Evolutionary conservation across 2,797 vertebrate species (phyloP).

Genomic region (Phyllotis vaccarum): DNA sequence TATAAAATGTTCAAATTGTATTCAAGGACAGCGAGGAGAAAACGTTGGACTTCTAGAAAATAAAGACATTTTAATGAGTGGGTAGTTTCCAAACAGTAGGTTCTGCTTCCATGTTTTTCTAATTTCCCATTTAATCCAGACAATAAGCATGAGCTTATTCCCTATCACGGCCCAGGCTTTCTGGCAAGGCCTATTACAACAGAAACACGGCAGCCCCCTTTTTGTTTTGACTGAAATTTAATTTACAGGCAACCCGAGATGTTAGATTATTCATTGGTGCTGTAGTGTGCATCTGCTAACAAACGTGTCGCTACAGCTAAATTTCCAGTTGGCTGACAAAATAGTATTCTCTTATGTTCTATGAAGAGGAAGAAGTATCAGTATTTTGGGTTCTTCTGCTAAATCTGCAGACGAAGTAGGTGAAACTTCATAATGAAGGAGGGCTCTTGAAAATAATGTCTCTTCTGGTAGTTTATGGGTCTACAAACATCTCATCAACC

Average conservation of each 20-base stretch:
- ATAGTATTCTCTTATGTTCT: slow-evolving; percentile 3
- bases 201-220: slow-evolving; percentile 30
- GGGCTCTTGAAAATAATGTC: slow-evolving; percentile 60
- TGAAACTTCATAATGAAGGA: slow-evolving; percentile 54
- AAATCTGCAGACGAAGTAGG: slow-evolving; percentile 24
- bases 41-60: slow-evolving; percentile 25
- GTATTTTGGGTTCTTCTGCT: slow-evolving; percentile 51
- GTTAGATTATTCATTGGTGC: background rate
- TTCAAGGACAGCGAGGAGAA: background rate
- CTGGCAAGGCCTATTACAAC: slow-evolving; percentile 26
- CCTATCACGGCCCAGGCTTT: background rate
- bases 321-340: slow-evolving; percentile 34
- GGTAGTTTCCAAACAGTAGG: background rate
- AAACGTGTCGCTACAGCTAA: background rate
- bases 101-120: slow-evolving; percentile 4
- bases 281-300: slow-evolving; percentile 12
- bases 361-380: background rate
- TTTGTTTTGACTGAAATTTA: slow-evolving; percentile 62
- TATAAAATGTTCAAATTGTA: slow-evolving; percentile 15
- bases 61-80: slow-evolving; percentile 13
- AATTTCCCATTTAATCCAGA: slow-evolving; percentile 29
- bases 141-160: slow-evolving; percentile 14
- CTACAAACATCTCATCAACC: slow-evolving; percentile 49
- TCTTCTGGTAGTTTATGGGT: slow-evolving; percentile 58
- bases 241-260: slow-evolving; percentile 28